Evolutionary conservation across 2,113 vertebrate species (phyloP).

Genomic region (Lycaon pictus): DNA sequence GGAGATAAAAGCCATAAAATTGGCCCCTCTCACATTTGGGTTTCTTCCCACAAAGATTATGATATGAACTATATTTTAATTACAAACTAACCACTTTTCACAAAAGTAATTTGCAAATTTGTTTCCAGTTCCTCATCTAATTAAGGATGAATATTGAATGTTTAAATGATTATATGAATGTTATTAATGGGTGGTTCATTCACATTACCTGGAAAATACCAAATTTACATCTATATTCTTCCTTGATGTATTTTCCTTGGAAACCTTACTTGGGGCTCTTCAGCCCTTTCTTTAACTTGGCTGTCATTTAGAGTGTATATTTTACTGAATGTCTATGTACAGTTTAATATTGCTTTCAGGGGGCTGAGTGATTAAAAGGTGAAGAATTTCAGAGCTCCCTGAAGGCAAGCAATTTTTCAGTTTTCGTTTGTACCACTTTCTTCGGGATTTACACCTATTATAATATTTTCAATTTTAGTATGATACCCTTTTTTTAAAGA

Average conservation of each 20-base stretch:
- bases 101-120: not conserved
- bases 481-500: not conserved
- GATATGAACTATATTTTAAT: not conserved
- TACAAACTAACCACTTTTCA: not conserved
- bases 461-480: not conserved
- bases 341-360: not conserved
- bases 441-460: not conserved
- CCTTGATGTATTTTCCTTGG: not conserved
- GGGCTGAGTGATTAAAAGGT: not conserved
- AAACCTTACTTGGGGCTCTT: not conserved
- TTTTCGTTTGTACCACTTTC: not conserved
- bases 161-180: not conserved
- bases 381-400: not conserved
- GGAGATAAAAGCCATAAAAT: not conserved
- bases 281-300: not conserved
- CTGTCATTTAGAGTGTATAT: not conserved
- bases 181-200: slow-evolving; percentile 4
- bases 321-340: not conserved
- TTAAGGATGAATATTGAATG: not conserved
- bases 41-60: not conserved
- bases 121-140: not conserved
- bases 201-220: not conserved
- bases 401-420: not conserved
- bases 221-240: not conserved
- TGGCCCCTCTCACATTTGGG: not conserved